Evolutionary conservation across 2,113 vertebrate genomes (phyloP), one percentile per base, ranked within the genome.

Genomic region (Lota lota): DNA sequence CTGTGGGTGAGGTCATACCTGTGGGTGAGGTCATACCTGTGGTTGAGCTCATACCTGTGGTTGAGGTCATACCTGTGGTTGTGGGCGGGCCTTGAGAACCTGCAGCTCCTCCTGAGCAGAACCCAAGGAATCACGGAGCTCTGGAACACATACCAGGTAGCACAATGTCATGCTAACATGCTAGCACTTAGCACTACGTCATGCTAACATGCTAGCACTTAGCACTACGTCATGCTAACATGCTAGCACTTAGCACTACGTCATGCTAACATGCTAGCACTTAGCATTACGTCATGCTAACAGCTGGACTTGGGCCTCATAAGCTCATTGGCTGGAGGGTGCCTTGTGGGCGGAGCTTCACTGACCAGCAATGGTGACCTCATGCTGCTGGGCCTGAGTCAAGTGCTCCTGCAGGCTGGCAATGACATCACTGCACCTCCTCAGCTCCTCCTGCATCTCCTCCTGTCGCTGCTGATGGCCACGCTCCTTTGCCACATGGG

Each of bases 401-500:
- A 88, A 62, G 0, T 95, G 92, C 0, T 86, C 78, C 67, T 92
- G 73, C 21, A 95, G 78, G 75, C 24, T 87, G 76, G 85, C 87
- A 19, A 90, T 91, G 78, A 78, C 90, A 75, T 66, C 85, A 77
- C 93, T 92, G 0, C 89, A 75, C 61, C 85, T 90, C 53, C 84
- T 80, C 5, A 96, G 91, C 70, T 95, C 93, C 0, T 88, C 85
- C 1, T 87, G 86, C 16, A 95, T 85, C 78, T 92, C 93, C 0
- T 94, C 93, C 73, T 95, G 75, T 47, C 92, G 90, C 82, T 93
- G 91, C 86, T 94, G 93, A 78, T 94, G 74, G 1, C 82, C 74
- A 0, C 76, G 83, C 79, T 94, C 93, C 0, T 75, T 83, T 24
- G 95, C 94, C 59, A 87, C 86, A 53, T 91, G 92, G 21, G 88